Base-by-base conservation (phyloP, 2,113 vertebrate species). In the Hiodon tergisus region DNA sequence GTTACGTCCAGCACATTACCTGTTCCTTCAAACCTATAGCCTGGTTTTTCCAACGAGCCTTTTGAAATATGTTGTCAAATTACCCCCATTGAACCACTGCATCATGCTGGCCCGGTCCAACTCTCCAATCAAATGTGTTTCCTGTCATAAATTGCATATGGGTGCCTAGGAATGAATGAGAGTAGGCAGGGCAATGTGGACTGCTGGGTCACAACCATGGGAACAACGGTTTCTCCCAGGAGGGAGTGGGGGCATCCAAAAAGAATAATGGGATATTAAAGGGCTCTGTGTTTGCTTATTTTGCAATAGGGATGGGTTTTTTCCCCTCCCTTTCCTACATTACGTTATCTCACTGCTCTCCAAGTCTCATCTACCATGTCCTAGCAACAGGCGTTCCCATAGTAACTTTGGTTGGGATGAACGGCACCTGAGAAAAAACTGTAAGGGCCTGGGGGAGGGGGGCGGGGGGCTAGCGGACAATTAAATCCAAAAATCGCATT, bases 371-470 rank as follows among this genome's bases (percentile, higher is more conserved):
- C 48, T 52, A 53, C 9, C 53, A 69, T 70, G 72, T 63, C 77
- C 72, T 73, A 66, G 70, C 71, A 77, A 77, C 71, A 80, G 72
- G 16, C 71, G 74, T 80, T 81, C 67, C 78, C 77, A 81, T 84
- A 78, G 81, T 77, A 81, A 82, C 79, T 78, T 75, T 55, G 7
- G 68, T 50, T 11, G 9, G 53, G 68, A 59, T 57, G 50, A 80
- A 72, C 50, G 53, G 66, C 69, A 61, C 62, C n/a, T 50, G 47
- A 13, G 51, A 47, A 55, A 11, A 63, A 51, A 54, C 31, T 31
- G 31, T 31, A 60, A 67, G 61, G 47, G 46, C 3, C 10, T 51
- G n/a, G 51, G 57, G 51, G 7, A 47, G 59, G 14, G 31, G 69
- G 6, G 46, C n/a, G 17, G 50, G 61, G 5, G 11, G 6, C 5